A percentile compares a stretch with the other conserved stretches of the same genome.
phyloP scores from a whole-genome alignment of 2,113 vertebrate genomes.

The Rostratula benghalensis region DNA sequence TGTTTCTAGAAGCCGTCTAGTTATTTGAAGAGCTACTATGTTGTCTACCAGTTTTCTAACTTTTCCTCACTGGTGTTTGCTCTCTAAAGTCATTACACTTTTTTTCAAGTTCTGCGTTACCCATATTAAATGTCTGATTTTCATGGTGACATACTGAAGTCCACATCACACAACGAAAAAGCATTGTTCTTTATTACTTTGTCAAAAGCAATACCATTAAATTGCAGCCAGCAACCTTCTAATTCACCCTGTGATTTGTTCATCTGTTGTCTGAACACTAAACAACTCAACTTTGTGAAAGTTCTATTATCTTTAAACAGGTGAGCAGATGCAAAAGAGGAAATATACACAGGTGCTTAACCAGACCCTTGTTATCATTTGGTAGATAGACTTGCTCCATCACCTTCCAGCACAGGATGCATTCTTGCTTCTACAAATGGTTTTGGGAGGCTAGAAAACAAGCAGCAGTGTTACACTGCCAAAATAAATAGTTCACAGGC shows the following conservation, averaged over 20 bases:
- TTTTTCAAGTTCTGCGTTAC: not conserved
- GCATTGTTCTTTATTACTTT: not conserved
- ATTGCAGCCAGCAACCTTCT: not conserved
- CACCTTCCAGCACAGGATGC: not conserved
- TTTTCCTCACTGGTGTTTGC: not conserved
- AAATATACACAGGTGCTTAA: not conserved
- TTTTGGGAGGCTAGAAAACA: not conserved
- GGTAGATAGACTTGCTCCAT: not conserved
- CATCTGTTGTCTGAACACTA: not conserved
- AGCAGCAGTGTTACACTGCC: not conserved
- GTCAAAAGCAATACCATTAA: not conserved
- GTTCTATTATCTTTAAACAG: not conserved
- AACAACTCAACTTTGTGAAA: not conserved
- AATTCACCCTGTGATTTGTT: not conserved
- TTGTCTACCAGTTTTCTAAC: not conserved
- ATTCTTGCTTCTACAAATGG: not conserved
- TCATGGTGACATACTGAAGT: accelerated
- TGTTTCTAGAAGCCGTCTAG: not conserved
- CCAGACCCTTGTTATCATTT: not conserved
- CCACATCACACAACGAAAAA: not conserved
- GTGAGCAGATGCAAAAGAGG: not conserved
- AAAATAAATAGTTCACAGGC: not conserved
- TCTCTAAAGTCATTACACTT: not conserved
- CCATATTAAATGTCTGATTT: not conserved
- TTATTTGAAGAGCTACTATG: not conserved